Conservation (phyloP, 64 coral and sea anemone species). For the Anthopleura sola region DNA sequence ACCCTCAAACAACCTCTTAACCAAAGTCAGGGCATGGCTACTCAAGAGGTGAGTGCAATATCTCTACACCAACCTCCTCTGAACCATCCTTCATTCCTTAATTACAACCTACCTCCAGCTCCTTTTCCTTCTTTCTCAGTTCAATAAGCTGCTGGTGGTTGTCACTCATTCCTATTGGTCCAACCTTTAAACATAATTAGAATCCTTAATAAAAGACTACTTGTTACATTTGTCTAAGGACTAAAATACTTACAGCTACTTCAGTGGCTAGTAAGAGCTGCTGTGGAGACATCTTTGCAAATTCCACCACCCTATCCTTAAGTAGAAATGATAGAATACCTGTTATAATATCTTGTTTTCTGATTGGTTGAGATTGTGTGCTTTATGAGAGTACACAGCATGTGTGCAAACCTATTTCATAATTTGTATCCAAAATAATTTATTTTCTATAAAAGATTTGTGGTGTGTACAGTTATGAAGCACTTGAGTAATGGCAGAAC, state of each 20-base stretch:
- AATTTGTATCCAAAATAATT: too few relatives aligned
- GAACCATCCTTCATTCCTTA: too few relatives aligned
- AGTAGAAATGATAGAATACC: background rate
- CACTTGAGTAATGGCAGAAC: too few relatives aligned
- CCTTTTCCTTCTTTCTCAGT: slow-evolving; percentile 89
- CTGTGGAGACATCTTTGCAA: slow-evolving; percentile 98
- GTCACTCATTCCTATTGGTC: slow-evolving; percentile 82
- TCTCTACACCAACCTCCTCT: too few relatives aligned
- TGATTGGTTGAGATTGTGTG: too few relatives aligned
- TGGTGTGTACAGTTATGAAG: too few relatives aligned
- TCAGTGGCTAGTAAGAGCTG: slow-evolving; percentile 82
- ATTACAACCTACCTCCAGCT: slow-evolving; percentile 68
- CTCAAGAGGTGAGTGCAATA: too few relatives aligned
- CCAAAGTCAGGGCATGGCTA: too few relatives aligned
- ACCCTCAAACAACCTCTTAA: too few relatives aligned
- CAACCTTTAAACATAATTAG: slow-evolving; percentile 54
- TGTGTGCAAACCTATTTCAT: too few relatives aligned
- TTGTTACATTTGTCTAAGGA: background rate
- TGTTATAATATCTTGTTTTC: background rate
- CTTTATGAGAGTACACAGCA: too few relatives aligned
- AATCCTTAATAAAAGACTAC: background rate
- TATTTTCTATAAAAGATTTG: too few relatives aligned
- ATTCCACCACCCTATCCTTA: slow-evolving; percentile 89
- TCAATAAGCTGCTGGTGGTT: slow-evolving; percentile 84
- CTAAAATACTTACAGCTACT: slow-evolving; percentile 72